Percentiles rank a stretch among this genome's conserved stretches.
phyloP scores from a whole-genome alignment of 2,888 invertebrate genomes.

The Tricholauxania praeusta region DNA sequence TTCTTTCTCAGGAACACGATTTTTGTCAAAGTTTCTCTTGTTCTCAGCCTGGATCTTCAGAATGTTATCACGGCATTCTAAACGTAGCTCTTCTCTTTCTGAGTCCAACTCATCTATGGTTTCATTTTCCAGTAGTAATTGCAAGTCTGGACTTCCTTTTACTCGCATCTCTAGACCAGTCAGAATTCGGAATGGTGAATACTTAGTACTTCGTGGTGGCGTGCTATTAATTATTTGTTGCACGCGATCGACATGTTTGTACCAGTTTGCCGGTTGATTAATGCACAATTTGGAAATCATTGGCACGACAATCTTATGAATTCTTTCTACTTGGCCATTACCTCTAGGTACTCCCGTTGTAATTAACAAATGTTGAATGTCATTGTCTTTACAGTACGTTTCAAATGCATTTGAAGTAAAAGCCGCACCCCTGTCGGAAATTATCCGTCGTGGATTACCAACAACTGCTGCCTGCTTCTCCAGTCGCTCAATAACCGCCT shows the following conservation, averaged over 20 bases:
- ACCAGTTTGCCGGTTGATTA: constrained; percentile 56
- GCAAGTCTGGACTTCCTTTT: background rate
- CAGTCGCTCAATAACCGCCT: background rate
- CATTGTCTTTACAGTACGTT: constrained; percentile 54
- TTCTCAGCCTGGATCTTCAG: too few relatives aligned
- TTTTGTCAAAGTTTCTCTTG: too few relatives aligned
- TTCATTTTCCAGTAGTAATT: too few relatives aligned
- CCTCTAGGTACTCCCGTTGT: constrained; percentile 55
- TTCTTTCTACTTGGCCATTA: constrained; percentile 61
- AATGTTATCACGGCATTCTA: too few relatives aligned
- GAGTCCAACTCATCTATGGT: too few relatives aligned
- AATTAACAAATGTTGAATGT: constrained; percentile 52
- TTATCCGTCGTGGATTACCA: constrained; percentile 50
- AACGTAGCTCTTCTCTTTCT: too few relatives aligned
- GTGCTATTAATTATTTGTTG: constrained; percentile 34
- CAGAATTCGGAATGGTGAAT: constrained; percentile 28
- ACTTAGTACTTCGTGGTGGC: constrained; percentile 31
- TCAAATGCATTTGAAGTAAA: constrained; percentile 60
- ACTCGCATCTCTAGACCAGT: constrained; percentile 30
- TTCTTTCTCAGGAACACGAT: too few relatives aligned
- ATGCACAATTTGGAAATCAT: constrained; percentile 59
- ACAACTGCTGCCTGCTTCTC: constrained; percentile 12
- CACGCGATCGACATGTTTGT: constrained; percentile 46
- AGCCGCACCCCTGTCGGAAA: constrained; percentile 60
- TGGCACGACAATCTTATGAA: constrained; percentile 56